These are phyloP conservation scores for Pseudococcus longispinus DNA, from an alignment of 2,888 invertebrate genomes.

Conservation along the genomic window DNA sequence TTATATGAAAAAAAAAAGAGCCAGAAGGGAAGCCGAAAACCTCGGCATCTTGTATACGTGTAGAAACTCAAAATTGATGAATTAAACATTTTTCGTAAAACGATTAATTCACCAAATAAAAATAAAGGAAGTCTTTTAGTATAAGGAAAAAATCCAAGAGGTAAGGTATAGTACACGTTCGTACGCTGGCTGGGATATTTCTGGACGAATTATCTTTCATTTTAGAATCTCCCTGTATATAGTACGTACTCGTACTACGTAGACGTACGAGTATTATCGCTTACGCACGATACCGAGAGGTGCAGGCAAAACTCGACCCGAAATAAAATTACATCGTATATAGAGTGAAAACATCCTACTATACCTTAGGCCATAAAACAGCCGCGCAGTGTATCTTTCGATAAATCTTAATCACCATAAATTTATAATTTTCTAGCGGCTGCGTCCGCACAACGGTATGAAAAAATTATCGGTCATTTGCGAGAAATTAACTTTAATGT, in stretches of 20 bases:
- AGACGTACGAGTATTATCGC: background rate
- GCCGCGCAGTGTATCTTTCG: conserved; percentile 3
- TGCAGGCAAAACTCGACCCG: background rate
- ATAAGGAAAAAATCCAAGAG: background rate
- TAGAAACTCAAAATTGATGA: background rate
- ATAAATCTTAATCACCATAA: conserved; percentile 11
- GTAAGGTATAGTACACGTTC: background rate
- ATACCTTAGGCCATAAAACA: background rate
- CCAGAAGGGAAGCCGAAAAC: background rate
- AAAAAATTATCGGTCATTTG: conserved; percentile 16
- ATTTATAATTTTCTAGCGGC: background rate
- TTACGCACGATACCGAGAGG: background rate
- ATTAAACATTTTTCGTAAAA: background rate
- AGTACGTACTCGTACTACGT: background rate
- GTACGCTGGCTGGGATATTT: background rate
- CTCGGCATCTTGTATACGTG: background rate
- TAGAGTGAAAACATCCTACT: background rate
- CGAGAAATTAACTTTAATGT: conserved; percentile 11
- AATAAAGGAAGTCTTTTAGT: background rate
- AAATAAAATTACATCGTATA: background rate
- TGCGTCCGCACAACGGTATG: background rate
- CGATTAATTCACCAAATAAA: background rate
- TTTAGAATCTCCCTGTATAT: background rate
- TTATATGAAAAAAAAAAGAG: background rate
- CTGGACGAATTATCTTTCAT: background rate